Evolutionary conservation across 2,888 invertebrate genomes (phyloP), one percentile per base, ranked within the genome.

Genomic region (Colostygia pectinataria): DNA sequence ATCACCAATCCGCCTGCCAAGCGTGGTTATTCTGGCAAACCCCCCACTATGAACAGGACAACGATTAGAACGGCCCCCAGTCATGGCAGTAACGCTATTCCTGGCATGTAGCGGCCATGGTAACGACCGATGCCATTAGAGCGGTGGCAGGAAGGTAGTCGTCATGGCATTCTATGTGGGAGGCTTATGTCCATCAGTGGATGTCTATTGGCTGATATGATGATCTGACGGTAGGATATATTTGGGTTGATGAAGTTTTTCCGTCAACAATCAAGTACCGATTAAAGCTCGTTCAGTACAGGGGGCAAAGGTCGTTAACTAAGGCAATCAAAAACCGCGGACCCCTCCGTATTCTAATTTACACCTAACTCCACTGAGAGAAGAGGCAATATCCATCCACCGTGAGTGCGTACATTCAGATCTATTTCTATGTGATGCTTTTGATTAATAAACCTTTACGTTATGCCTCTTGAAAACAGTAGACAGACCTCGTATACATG

Each of bases 221-320:
- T n/a, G n/a, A n/a, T n/a, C n/a, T n/a, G n/a, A n/a, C n/a, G n/a
- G n/a, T n/a, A n/a, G n/a, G n/a, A n/a, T n/a, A n/a, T n/a, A n/a
- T n/a, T n/a, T n/a, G n/a, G n/a, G n/a, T n/a, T n/a, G n/a, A 9
- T 40, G 10, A 34, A 27, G 37, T 45, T 33, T 50, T 43, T 40
- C 45, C 23, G 32, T 44, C 44, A 56, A 59, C 63, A 68, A 70
- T 74, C 63, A 66, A 70, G 70, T 71, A 73, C 74, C 69, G 73
- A 77, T 75, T 73, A 71, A 63, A 55, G 61, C 51, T 65, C 59
- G 57, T 66, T 68, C 63, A 60, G 52, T 67, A 72, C 66, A 69
- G 55, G 62, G 54, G 55, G 57, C 70, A 71, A n/a, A 75, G 72
- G 74, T 71, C 70, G 65, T 68, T 66, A n/a, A n/a, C n/a, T n/a